Conservation (phyloP, 2,888 invertebrate genomes). For the Oxyscelio sp. region DNA sequence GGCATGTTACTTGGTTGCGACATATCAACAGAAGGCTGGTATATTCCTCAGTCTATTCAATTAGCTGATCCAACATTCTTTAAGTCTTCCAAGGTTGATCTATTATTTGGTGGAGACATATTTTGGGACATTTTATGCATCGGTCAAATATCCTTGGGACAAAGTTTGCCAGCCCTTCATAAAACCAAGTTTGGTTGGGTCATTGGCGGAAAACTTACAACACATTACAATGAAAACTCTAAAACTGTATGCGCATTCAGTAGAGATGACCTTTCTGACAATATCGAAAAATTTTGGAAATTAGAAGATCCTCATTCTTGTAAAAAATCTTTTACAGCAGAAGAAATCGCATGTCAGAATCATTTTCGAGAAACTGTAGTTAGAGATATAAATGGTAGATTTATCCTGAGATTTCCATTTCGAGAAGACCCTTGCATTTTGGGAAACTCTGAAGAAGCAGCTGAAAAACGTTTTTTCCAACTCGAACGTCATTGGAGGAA, state of each 20-base stretch:
- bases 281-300: slow-evolving; percentile 64
- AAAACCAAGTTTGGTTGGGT: slow-evolving; percentile 19
- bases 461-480: slow-evolving; percentile 11
- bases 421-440: background rate
- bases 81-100: background rate
- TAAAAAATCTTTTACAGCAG: slow-evolving; percentile 51
- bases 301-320: slow-evolving; percentile 67
- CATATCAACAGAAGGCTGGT: no score
- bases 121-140: background rate
- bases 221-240: background rate
- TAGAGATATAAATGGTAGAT: slow-evolving; percentile 60
- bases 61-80: no score
- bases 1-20: no score
- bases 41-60: no score
- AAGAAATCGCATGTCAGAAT: slow-evolving; percentile 32
- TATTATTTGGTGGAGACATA: slow-evolving; percentile 5
- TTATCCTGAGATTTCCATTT: slow-evolving; percentile 30
- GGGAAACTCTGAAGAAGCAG: slow-evolving; percentile 1
- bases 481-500: slow-evolving; percentile 30
- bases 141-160: background rate
- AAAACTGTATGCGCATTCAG: background rate
- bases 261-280: background rate
- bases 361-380: slow-evolving; percentile 5
- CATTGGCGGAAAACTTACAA: background rate
- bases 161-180: background rate